A percentile compares a stretch with the other conserved stretches of the same genome.
These are phyloP conservation scores for Cenopis cana DNA, from an alignment of 2,888 invertebrate genomes.

Conservation along the genomic window DNA sequence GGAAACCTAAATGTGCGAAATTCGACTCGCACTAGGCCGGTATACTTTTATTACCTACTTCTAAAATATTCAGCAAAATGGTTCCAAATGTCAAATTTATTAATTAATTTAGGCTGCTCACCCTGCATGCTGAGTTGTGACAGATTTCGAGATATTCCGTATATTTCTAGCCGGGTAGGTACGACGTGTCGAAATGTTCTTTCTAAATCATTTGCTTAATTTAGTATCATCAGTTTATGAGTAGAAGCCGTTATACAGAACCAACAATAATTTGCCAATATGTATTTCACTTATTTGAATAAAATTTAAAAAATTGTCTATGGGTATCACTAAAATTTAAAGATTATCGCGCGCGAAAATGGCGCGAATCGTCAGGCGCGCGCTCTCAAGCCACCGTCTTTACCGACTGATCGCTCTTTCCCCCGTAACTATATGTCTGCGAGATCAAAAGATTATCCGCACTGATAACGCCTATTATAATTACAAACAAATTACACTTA, in stretches of 20 bases:
- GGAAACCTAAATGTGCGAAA: too few relatives aligned
- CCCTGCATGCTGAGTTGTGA: neutral
- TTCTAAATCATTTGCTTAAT: neutral
- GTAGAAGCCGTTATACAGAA: neutral
- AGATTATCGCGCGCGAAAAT: neutral
- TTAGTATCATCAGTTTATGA: neutral
- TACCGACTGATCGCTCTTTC: slow-evolving; percentile 20
- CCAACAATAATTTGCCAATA: neutral
- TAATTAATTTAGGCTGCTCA: neutral
- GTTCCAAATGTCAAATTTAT: neutral
- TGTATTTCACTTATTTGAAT: neutral
- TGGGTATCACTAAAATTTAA: neutral
- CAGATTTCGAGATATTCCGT: neutral
- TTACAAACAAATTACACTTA: slow-evolving; percentile 43
- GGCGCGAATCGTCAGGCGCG: slow-evolving; percentile 16
- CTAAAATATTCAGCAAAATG: too few relatives aligned
- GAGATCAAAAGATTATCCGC: slow-evolving; percentile 42
- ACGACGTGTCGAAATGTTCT: neutral
- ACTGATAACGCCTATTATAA: slow-evolving; percentile 40
- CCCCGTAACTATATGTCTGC: slow-evolving; percentile 16
- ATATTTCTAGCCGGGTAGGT: neutral
- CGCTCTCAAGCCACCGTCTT: slow-evolving; percentile 20
- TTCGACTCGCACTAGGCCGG: too few relatives aligned
- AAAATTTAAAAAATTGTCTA: neutral
- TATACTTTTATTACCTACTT: too few relatives aligned